Evolutionary conservation across 2,888 invertebrate species (phyloP).

Genomic region (Carpatolechia fugitivella): DNA sequence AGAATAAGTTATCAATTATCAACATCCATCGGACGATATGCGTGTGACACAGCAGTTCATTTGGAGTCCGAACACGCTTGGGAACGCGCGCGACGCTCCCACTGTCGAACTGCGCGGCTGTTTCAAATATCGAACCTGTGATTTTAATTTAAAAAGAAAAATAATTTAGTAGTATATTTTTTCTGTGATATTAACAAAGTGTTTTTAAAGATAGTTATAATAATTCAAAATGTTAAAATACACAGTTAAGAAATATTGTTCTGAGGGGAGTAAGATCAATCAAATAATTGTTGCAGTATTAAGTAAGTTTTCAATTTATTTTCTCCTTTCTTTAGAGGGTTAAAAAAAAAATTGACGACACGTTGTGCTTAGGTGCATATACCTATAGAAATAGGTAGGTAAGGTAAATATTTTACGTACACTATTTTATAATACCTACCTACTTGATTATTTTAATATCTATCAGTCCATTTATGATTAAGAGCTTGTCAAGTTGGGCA

Average conservation of each 20-base stretch:
- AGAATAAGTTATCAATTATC: neutral
- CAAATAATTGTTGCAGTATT: constrained; percentile 58
- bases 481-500: too few species aligned
- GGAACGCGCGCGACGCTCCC: neutral
- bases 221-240: constrained; percentile 61
- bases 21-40: neutral
- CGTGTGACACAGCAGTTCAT: constrained; percentile 23
- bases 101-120: neutral
- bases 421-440: too few species aligned
- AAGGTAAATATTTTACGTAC: too few species aligned
- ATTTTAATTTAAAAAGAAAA: constrained; percentile 1
- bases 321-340: too few species aligned
- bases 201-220: constrained; percentile 1
- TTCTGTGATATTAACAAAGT: constrained; percentile 1
- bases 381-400: too few species aligned
- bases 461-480: too few species aligned
- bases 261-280: constrained; percentile 66
- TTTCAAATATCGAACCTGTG: constrained; percentile 3
- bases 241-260: constrained; percentile 69
- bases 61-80: constrained; percentile 25
- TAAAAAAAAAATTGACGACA: too few species aligned
- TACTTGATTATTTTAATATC: too few species aligned
- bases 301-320: too few species aligned
- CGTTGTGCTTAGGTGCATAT: too few species aligned
- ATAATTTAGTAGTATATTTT: neutral